A percentile compares a stretch with the other conserved stretches of the same genome.
These are phyloP conservation scores for Hiodon tergisus DNA, from an alignment of 2,113 vertebrate genomes.

Conservation along the genomic window DNA sequence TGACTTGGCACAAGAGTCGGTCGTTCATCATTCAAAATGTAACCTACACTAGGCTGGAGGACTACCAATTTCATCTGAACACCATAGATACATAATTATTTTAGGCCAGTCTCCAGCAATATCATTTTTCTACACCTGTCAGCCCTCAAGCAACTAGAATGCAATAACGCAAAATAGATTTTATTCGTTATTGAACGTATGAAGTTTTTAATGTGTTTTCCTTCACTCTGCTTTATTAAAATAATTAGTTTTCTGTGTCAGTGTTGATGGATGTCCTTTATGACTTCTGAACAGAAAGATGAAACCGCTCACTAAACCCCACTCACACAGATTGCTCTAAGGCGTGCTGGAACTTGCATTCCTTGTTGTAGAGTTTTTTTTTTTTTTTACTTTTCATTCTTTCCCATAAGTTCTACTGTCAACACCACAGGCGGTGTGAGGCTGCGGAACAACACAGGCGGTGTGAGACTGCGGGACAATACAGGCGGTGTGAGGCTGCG, in stretches of 20 bases:
- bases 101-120: constrained; percentile 40
- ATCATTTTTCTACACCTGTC: constrained; percentile 59
- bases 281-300: background rate
- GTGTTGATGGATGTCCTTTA: constrained; percentile 45
- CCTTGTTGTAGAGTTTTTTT: background rate
- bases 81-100: constrained; percentile 51
- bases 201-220: constrained; percentile 49
- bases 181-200: constrained; percentile 54
- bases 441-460: no score
- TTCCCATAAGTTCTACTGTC: background rate
- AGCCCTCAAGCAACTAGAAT: constrained; percentile 53
- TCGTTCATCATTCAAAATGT: background rate
- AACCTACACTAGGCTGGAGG: background rate
- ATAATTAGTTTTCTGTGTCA: constrained; percentile 35
- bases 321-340: background rate
- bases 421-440: background rate
- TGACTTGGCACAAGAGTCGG: background rate
- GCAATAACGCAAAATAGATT: constrained; percentile 67
- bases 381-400: background rate
- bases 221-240: constrained; percentile 50
- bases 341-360: background rate
- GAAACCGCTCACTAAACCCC: background rate
- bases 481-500: no score
- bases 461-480: no score
- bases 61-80: background rate